Base-by-base conservation (phyloP, 1,140 invertebrate genomes). In the Melitaea cinxia region DNA sequence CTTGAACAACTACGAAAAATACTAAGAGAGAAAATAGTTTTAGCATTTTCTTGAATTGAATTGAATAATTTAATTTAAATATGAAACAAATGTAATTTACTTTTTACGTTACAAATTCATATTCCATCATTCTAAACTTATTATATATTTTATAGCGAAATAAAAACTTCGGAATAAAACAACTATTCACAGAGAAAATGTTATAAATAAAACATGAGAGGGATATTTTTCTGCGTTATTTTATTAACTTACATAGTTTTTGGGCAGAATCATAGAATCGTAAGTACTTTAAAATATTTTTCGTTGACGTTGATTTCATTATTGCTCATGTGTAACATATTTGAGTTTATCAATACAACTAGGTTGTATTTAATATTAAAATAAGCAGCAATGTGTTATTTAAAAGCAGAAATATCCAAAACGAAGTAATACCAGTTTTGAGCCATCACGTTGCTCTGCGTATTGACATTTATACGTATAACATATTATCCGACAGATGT, bases 31-130 rank as follows among this genome's bases (percentile, higher is more conserved):
- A 9, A 21, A 63, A 14, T 4, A 70, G 10, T 56, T 65, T 56
- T 28, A 73, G 37, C 71, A 73, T 73, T 60, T 64, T 56, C 21
- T 9, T 14, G 14, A 42, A 9, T 9, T 4, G 10, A 6, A 15
- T 28, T 9, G 23, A 0, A 9, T 42, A 24, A 33, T 56, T 45
- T 12, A 2, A 45, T 19, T 17, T 23, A 12, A 47, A 47, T 21
- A 14, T 47, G 12, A 2, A 12, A 12, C 7, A 4, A 12, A 47
- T 12, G 2, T 21, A 47, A 39, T 65, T 65, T 65, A 52, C 35
- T 57, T 57, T 49, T 65, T 39, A 39, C 42, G 23, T 17, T 17
- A 30, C 6, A 12, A 52, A 17, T 7, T 52, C 21, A 54, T 1
- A 33, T 39, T 55, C 17, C 35, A 55, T 55, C 6, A 4, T 55